These are phyloP conservation scores for Papilio elwesi DNA, from an alignment of 2,888 invertebrate genomes.

Conservation along the genomic window DNA sequence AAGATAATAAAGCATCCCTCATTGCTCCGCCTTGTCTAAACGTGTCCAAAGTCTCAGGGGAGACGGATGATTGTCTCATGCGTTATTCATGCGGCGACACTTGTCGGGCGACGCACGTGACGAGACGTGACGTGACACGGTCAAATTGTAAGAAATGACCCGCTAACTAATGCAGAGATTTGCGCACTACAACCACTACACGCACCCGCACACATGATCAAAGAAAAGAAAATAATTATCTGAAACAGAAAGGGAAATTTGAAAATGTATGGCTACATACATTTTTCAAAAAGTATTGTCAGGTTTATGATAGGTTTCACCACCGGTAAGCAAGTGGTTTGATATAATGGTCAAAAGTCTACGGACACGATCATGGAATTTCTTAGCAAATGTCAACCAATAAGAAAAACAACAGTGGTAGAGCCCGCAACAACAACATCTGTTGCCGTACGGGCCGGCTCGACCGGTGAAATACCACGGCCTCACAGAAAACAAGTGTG, in stretches of 20 bases:
- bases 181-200: slow-evolving; percentile 6
- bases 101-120: slow-evolving; percentile 39
- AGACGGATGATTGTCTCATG: slow-evolving; percentile 46
- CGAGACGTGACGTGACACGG: slow-evolving; percentile 8
- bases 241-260: neutral
- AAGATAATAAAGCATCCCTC: slow-evolving; percentile 22
- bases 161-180: slow-evolving; percentile 37
- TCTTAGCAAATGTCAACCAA: too few species aligned
- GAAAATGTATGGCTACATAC: too few species aligned
- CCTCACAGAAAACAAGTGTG: too few species aligned
- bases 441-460: too few species aligned
- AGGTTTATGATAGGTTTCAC: too few species aligned
- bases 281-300: too few species aligned
- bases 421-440: too few species aligned
- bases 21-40: slow-evolving; percentile 9
- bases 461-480: too few species aligned
- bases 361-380: too few species aligned
- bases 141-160: slow-evolving; percentile 36
- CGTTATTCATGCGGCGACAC: slow-evolving; percentile 48
- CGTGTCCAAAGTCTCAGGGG: slow-evolving; percentile 24
- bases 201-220: neutral
- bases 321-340: too few species aligned
- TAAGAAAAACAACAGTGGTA: too few species aligned
- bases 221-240: neutral
- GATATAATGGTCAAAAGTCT: too few species aligned